These are phyloP conservation scores for Drosophila jambulina DNA, from an alignment of 1,140 invertebrate species.

Conservation along the genomic window DNA sequence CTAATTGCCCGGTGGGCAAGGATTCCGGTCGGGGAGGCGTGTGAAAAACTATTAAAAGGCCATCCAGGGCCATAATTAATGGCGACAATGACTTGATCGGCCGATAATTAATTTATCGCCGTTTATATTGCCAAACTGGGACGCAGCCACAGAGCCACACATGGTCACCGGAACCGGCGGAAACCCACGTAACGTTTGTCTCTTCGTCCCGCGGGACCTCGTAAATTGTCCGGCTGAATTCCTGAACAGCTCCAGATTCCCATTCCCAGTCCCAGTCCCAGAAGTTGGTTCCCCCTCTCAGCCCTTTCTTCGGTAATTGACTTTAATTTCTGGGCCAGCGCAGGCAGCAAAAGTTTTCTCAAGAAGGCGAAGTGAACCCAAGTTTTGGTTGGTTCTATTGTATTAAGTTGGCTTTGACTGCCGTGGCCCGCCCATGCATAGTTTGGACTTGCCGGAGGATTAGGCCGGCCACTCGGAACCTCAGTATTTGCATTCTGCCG, in stretches of 20 bases:
- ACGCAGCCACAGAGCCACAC: slow-evolving; percentile 16
- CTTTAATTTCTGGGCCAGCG: slow-evolving; percentile 50
- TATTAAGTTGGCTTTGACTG: slow-evolving; percentile 46
- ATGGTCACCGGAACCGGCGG: slow-evolving; percentile 25
- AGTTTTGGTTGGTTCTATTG: slow-evolving; percentile 50
- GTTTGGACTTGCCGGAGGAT: slow-evolving; percentile 33
- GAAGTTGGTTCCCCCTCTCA: slow-evolving; percentile 16
- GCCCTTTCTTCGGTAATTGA: slow-evolving; percentile 48
- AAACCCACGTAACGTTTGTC: slow-evolving; percentile 15
- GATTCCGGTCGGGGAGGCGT: slow-evolving; percentile 21
- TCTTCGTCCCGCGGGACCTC: slow-evolving; percentile 36
- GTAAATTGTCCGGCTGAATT: slow-evolving; percentile 50
- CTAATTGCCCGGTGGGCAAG: slow-evolving; percentile 57
- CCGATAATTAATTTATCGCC: slow-evolving; percentile 77
- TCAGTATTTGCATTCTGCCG: slow-evolving; percentile 19
- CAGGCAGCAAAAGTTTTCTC: slow-evolving; percentile 39
- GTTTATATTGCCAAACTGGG: slow-evolving; percentile 48
- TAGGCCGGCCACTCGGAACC: slow-evolving; percentile 13
- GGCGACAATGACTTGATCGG: slow-evolving; percentile 76
- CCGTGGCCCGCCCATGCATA: slow-evolving; percentile 22
- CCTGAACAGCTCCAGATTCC: slow-evolving; percentile 14
- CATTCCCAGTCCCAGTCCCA: background rate
- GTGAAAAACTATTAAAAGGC: slow-evolving; percentile 72
- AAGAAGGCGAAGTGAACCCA: slow-evolving; percentile 42
- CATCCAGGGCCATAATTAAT: slow-evolving; percentile 69